Evolutionary conservation across 2,797 vertebrate genomes (phyloP).

Genomic region (Pogonophryne albipinna): DNA sequence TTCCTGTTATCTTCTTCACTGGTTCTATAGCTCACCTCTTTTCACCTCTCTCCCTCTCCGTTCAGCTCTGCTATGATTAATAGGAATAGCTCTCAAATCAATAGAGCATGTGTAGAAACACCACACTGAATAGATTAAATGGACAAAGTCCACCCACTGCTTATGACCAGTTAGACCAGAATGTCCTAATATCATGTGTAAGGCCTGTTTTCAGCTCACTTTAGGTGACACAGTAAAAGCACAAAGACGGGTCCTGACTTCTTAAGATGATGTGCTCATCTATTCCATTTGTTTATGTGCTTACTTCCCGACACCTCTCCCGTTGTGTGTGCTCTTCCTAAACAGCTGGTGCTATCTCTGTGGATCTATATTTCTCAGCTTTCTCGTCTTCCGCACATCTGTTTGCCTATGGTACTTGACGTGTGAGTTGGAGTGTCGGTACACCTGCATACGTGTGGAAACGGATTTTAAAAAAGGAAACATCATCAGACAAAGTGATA

Average conservation of each 20-base stretch:
- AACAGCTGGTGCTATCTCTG: slow-evolving; percentile 68
- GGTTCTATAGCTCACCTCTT: slow-evolving; percentile 22
- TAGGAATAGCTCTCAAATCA: slow-evolving; percentile 71
- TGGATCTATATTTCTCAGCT: slow-evolving; percentile 53
- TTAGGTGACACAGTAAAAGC: slow-evolving; percentile 1
- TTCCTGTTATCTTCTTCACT: slow-evolving; percentile 29
- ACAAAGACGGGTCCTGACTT: slow-evolving; percentile 15
- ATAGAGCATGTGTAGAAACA: slow-evolving; percentile 79
- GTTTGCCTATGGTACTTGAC: slow-evolving; percentile 58
- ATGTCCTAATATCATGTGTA: slow-evolving; percentile 61
- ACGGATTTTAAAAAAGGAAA: slow-evolving; percentile 55
- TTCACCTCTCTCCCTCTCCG: slow-evolving; percentile 9
- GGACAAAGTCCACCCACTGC: slow-evolving; percentile 51
- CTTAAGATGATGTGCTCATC: slow-evolving; percentile 32
- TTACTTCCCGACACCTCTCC: slow-evolving; percentile 50
- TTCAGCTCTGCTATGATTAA: slow-evolving; percentile 71
- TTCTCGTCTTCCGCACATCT: slow-evolving; percentile 70
- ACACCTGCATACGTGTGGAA: slow-evolving; percentile 64
- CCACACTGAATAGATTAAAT: slow-evolving; percentile 72
- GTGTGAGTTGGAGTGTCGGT: slow-evolving; percentile 54
- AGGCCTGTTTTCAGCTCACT: slow-evolving; percentile 31
- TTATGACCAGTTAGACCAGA: slow-evolving; percentile 34
- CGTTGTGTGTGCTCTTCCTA: slow-evolving; percentile 34
- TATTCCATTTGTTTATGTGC: slow-evolving; percentile 52
- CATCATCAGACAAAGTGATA: slow-evolving; percentile 64